These are phyloP conservation scores for Rhodeus uyekii DNA, from an alignment of 2,797 vertebrate genomes.

Conservation along the genomic window DNA sequence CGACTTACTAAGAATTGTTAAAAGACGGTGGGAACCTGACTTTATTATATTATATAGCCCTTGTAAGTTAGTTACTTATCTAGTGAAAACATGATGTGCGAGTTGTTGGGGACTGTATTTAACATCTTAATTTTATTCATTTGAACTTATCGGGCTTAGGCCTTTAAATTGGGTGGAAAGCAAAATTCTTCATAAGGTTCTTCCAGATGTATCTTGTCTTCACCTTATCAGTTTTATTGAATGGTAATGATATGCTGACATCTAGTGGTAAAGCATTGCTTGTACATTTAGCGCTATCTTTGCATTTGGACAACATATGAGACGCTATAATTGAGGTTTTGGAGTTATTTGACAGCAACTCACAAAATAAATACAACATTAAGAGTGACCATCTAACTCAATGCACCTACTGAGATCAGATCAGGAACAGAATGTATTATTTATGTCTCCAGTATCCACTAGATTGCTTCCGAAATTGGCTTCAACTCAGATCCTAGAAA, in stretches of 20 bases:
- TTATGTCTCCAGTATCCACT: background rate
- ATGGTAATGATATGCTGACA: slow-evolving; percentile 12
- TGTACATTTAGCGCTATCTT: background rate
- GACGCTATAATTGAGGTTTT: background rate
- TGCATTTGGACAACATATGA: background rate
- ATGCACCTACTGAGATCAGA: too few species aligned
- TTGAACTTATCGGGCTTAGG: too few species aligned
- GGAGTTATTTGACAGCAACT: background rate
- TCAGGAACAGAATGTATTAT: background rate
- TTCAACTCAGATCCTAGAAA: background rate
- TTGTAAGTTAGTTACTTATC: background rate
- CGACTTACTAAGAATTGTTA: background rate
- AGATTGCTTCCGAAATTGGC: background rate
- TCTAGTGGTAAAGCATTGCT: slow-evolving; percentile 13
- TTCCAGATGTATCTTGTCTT: background rate
- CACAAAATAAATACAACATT: background rate
- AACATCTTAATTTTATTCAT: too few species aligned
- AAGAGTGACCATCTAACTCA: background rate
- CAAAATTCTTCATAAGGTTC: background rate
- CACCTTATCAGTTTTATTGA: background rate
- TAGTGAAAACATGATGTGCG: background rate
- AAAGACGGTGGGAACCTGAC: background rate
- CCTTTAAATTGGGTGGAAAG: too few species aligned
- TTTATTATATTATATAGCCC: background rate
- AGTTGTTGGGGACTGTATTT: background rate